Base-by-base conservation (phyloP, 2,113 vertebrate species). In the Oceanodroma tethys region DNA sequence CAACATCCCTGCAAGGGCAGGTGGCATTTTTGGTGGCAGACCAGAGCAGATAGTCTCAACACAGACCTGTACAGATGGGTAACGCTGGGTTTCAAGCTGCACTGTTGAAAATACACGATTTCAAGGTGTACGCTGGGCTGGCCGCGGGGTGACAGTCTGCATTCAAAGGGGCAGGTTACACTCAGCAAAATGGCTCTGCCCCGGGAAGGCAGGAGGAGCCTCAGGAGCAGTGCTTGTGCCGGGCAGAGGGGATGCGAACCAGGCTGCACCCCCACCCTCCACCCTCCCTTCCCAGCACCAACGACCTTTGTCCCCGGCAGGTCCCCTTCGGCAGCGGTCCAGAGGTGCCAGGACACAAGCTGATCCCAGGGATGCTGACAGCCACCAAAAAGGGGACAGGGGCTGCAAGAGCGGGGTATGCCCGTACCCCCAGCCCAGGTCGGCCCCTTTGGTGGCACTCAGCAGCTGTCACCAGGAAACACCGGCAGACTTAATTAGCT, bases 71-170 rank as follows among this genome's bases (percentile, higher is more conserved):
- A 38, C 45, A 71, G 66, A 3, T 4, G 17, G 20, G 30, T 42
- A 30, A 47, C 0, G 0, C 62, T 73, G 25, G 9, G n/a, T 15
- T 84, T 72, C 47, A 18, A 5, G 26, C 34, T 70, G n/a, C 27
- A 18, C 38, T n/a, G 16, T 12, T 3, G 0, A 47, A 90, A 67
- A 26, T 3, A 75, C 6, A n/a, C 0, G 0, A 32, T 34, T 79
- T 70, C 70, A 73, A 52, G 60, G 50, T 1, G 0, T 34, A 36
- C 2, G 2, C 18, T 50, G 66, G 50, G 16, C 4, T 82, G 36
- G 29, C 63, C 12, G 1, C 1, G 16, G 58, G 10, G 53, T 72
- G 47, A 62, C 56, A 53, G 38, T 11, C 30, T 13, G 22, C 48
- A 43, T 48, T 58, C 4, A 4, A 12, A 87, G 52, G 45, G 34